Base-by-base conservation (phyloP, 1,140 invertebrate species). In the Plutomurus gul region DNA sequence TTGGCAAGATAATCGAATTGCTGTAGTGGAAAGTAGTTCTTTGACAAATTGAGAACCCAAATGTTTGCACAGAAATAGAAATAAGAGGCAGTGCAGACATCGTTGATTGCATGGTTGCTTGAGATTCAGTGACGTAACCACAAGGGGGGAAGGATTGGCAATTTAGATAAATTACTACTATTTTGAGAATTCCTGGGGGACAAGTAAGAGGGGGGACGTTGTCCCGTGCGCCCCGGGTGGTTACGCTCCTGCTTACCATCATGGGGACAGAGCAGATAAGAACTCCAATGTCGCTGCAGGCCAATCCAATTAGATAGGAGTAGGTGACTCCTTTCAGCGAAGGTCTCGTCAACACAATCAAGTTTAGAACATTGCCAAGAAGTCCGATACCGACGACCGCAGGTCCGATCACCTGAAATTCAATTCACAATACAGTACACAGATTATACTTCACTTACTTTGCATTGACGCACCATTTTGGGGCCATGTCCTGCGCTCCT, bases 361-460 rank as follows among this genome's bases (percentile, higher is more conserved):
- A 81, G 76, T 87, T 87, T 13, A 86, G 84, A n/a, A 87, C 76
- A 73, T 87, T 87, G 4, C 86, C 86, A 3, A 87, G 33, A n/a
- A 87, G 79, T 73, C 87, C 87, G 46, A 85, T 80, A 0, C 78
- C 83, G 16, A 87, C 85, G n/a, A 87, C 84, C 1, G 84, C 78
- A 0, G 86, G 86, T 33, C 84, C 85, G 36, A 87, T 80, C 11
- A 87, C 81, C 82, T 83, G 47, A 10, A 80, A 78, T 30, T n/a
- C n/a, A n/a, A n/a, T n/a, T n/a, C n/a, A n/a, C n/a, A n/a, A n/a
- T n/a, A n/a, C n/a, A n/a, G n/a, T n/a, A n/a, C n/a, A n/a, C n/a
- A n/a, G n/a, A n/a, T n/a, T n/a, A n/a, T n/a, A n/a, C n/a, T n/a
- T n/a, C n/a, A n/a, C n/a, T n/a, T n/a, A n/a, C n/a, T n/a, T n/a